These are phyloP conservation scores for Sebastiscus albofasciatus DNA, from an alignment of 2,797 vertebrate species.

Conservation along the genomic window DNA sequence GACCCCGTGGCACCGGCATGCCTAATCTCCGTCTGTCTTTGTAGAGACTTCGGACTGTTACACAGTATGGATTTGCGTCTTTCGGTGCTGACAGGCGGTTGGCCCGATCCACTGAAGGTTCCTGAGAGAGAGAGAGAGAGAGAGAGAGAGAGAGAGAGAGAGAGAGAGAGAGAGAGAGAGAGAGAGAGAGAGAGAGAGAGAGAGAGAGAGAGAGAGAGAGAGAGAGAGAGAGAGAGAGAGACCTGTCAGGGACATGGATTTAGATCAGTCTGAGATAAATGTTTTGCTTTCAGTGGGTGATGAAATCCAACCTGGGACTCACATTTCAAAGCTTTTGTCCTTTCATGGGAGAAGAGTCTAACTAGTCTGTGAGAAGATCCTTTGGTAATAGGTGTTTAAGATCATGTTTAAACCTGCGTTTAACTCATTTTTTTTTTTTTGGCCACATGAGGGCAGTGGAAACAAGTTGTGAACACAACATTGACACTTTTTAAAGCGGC, in stretches of 20 bases:
- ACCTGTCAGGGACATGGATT: slow-evolving; percentile 44
- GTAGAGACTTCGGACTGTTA: slow-evolving; percentile 47
- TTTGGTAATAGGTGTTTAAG: not conserved
- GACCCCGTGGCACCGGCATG: slow-evolving; percentile 46
- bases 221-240: slow-evolving; percentile 6
- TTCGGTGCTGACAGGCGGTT: slow-evolving; percentile 47
- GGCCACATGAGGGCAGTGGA: not conserved
- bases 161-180: not conserved
- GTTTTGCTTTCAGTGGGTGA: slow-evolving; percentile 43
- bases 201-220: slow-evolving; percentile 3
- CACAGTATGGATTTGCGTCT: slow-evolving; percentile 51
- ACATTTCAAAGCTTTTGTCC: slow-evolving; percentile 35
- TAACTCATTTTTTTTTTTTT: not conserved
- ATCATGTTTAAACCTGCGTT: not conserved
- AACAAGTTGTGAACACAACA: not conserved
- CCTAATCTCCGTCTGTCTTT: slow-evolving; percentile 58
- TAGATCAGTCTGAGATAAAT: slow-evolving; percentile 41
- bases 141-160: not conserved
- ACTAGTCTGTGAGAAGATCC: not conserved
- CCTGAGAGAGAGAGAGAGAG: slow-evolving; percentile 6
- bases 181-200: not conserved
- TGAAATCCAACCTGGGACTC: slow-evolving; percentile 38
- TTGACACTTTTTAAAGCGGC: not conserved
- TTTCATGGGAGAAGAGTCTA: not conserved
- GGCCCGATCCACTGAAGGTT: slow-evolving; percentile 1